These are phyloP conservation scores for Drosophila yooni DNA, from an alignment of 2,888 invertebrate species.

Conservation along the genomic window DNA sequence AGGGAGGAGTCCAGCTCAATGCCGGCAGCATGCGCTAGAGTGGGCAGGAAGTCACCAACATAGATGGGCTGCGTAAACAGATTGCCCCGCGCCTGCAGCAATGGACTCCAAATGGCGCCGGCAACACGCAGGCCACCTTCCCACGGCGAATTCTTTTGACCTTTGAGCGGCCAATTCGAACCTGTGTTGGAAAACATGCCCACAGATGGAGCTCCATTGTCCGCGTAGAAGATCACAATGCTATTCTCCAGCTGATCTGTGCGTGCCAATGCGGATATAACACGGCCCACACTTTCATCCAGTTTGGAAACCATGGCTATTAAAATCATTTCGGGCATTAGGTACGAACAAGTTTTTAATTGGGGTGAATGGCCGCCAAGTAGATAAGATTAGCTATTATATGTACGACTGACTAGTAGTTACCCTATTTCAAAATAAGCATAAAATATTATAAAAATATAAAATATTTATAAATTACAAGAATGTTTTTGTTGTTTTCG, in stretches of 20 bases:
- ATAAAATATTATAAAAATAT: not conserved
- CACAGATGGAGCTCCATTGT: conserved; percentile 93
- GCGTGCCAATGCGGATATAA: conserved; percentile 89
- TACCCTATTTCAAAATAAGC: not conserved
- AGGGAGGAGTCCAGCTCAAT: conserved; percentile 75
- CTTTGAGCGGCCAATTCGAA: conserved; percentile 92
- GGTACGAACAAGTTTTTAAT: not conserved
- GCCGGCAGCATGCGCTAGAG: conserved; percentile 86
- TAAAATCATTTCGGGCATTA: not conserved
- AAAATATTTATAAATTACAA: not conserved
- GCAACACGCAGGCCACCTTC: conserved; percentile 94
- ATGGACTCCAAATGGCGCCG: conserved; percentile 91
- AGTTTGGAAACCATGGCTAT: conserved; percentile 93
- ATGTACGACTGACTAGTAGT: not conserved
- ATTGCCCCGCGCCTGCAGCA: conserved; percentile 85
- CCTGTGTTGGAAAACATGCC: conserved; percentile 90
- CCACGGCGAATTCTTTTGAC: conserved; percentile 92
- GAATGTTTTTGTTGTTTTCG: not conserved
- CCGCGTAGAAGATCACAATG: conserved; percentile 93
- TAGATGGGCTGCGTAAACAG: conserved; percentile 90
- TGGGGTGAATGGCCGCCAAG: not conserved
- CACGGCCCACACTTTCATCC: conserved; percentile 93
- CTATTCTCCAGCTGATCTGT: conserved; percentile 91
- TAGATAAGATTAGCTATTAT: not conserved
- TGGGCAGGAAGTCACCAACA: conserved; percentile 94